phyloP scores from a whole-genome alignment of 2,888 invertebrate genomes.

The Platypus cylindrus region DNA sequence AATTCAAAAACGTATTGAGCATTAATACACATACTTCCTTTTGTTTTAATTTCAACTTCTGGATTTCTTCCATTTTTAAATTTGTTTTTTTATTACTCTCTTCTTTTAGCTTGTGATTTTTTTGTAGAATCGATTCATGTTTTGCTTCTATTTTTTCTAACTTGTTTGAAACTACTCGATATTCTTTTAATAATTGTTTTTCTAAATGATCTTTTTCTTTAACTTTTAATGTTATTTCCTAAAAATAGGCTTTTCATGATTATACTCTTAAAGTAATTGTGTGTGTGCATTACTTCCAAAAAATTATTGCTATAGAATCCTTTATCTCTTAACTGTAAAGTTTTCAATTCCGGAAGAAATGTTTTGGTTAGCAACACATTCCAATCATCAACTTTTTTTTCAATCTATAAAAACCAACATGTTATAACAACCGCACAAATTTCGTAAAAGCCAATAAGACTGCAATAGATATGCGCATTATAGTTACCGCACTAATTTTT shows the following conservation, averaged over 20 bases:
- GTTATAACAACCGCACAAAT: background rate
- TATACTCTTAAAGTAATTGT: background rate
- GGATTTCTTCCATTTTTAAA: too few species aligned
- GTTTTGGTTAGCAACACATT: constrained; percentile 10
- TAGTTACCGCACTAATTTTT: constrained; percentile 6
- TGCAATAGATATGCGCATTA: too few species aligned
- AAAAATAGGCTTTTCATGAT: background rate
- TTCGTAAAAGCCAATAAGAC: background rate
- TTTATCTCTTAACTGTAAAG: constrained; percentile 10
- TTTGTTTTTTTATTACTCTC: too few species aligned
- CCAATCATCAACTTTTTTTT: constrained; percentile 9
- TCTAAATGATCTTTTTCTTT: constrained; percentile 1
- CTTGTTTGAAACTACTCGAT: too few species aligned
- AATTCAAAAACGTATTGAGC: too few species aligned
- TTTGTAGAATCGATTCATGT: too few species aligned
- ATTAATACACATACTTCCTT: too few species aligned
- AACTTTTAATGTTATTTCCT: background rate
- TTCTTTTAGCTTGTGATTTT: too few species aligned
- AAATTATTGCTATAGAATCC: constrained; percentile 7
- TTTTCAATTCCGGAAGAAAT: constrained; percentile 10
- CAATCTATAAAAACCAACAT: constrained; percentile 5
- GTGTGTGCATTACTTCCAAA: constrained; percentile 4
- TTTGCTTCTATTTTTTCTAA: too few species aligned
- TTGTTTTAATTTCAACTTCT: too few species aligned
- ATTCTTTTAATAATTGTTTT: background rate